phyloP scores from a whole-genome alignment of 2,888 invertebrate species.

The Dasysyrphus tricinctus region DNA sequence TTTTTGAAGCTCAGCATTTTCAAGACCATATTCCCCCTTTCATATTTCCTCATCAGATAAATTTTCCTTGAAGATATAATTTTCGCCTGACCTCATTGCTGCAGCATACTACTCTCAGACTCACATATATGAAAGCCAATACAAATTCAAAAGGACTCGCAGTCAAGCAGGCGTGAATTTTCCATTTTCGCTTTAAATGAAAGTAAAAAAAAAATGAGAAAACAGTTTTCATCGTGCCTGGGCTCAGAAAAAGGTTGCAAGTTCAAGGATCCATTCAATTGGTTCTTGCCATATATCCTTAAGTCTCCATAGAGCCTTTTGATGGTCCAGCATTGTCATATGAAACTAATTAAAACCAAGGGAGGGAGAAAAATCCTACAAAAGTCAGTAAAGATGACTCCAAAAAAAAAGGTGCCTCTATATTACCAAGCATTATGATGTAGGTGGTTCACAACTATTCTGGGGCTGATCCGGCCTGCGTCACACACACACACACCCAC shows the following conservation, averaged over 20 bases:
- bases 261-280: conserved; percentile 62
- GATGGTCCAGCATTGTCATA: conserved; percentile 31
- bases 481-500: conserved; percentile 12
- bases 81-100: conserved; percentile 33
- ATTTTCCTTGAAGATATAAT: conserved; percentile 22
- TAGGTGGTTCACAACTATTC: not conserved
- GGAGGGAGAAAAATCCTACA: conserved; percentile 28
- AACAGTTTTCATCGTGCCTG: not conserved
- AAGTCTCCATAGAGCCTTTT: conserved; percentile 17
- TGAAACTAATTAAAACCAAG: conserved; percentile 57
- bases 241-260: conserved; percentile 22
- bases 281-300: not conserved
- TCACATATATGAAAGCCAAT: not conserved
- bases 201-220: not conserved
- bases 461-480: conserved; percentile 2
- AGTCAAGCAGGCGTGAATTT: conserved; percentile 56
- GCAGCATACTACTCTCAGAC: conserved; percentile 1
- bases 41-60: conserved; percentile 9
- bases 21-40: conserved; percentile 16
- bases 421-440: conserved; percentile 29
- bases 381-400: conserved; percentile 49
- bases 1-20: conserved; percentile 41
- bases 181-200: conserved; percentile 18
- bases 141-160: conserved; percentile 19
- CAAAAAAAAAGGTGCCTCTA: conserved; percentile 42